These are phyloP conservation scores for Thalassaphorura encarpata DNA, from an alignment of 1,140 invertebrate species.

Conservation along the genomic window DNA sequence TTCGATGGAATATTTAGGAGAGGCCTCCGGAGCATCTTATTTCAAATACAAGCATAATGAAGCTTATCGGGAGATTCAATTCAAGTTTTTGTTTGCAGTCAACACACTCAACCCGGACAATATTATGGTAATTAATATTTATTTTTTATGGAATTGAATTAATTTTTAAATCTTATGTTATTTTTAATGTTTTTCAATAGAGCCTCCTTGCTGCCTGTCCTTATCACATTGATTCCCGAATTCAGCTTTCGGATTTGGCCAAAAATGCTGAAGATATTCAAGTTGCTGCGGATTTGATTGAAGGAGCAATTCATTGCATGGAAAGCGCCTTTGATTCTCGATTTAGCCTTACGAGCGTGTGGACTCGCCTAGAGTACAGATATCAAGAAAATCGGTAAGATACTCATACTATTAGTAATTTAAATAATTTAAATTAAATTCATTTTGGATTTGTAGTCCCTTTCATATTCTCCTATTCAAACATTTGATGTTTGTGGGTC, in stretches of 20 bases:
- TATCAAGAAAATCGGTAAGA: slow-evolving; percentile 67
- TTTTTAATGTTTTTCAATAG: slow-evolving; percentile 5
- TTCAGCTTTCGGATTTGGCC: slow-evolving; percentile 74
- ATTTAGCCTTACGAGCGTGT: slow-evolving; percentile 64
- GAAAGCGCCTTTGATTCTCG: slow-evolving; percentile 69
- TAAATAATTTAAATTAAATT: slow-evolving; percentile 2
- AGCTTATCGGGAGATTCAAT: slow-evolving; percentile 63
- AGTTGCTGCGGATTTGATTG: slow-evolving; percentile 65
- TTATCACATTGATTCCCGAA: slow-evolving; percentile 72
- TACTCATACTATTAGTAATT: not conserved
- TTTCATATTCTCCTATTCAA: slow-evolving; percentile 77
- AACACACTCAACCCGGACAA: slow-evolving; percentile 70
- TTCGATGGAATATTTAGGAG: slow-evolving; percentile 57
- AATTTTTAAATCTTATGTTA: slow-evolving; percentile 13
- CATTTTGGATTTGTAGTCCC: slow-evolving; percentile 45
- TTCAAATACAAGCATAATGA: slow-evolving; percentile 71
- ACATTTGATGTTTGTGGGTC: slow-evolving; percentile 68
- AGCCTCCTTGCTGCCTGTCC: slow-evolving; percentile 46
- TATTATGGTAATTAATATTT: slow-evolving; percentile 51
- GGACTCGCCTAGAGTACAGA: slow-evolving; percentile 66
- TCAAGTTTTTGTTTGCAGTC: slow-evolving; percentile 62
- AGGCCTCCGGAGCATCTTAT: slow-evolving; percentile 44
- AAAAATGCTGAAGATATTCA: slow-evolving; percentile 67
- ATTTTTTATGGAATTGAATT: slow-evolving; percentile 11
- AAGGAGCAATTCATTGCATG: slow-evolving; percentile 62